Evolutionary conservation across 92 coral and sea anemone species (phyloP).

Genomic region (Muricea muricata): DNA sequence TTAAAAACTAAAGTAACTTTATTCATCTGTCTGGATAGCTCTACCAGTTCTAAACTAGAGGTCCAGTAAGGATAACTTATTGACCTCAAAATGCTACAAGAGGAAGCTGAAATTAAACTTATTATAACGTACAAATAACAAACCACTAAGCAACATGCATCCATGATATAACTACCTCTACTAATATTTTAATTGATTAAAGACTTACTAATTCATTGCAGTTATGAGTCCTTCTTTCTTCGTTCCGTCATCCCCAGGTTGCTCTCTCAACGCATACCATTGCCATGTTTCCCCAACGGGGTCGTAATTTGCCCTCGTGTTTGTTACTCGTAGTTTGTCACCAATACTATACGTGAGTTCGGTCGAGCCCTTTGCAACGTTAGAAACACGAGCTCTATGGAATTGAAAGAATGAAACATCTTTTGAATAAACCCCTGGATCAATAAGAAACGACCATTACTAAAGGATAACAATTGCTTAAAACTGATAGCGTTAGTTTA

Average conservation of each 20-base stretch:
- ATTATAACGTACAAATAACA: no score
- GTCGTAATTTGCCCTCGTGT: slow-evolving; percentile 96
- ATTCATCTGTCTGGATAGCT: neutral
- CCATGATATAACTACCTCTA: no score
- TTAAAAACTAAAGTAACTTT: no score
- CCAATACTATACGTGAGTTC: slow-evolving; percentile 88
- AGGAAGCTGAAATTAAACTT: no score
- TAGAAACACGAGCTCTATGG: slow-evolving; percentile 84
- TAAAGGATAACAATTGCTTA: no score
- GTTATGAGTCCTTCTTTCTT: slow-evolving; percentile 91
- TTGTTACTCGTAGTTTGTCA: slow-evolving; percentile 90
- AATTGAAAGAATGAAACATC: no score
- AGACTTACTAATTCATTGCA: slow-evolving; percentile 92
- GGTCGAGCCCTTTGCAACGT: slow-evolving; percentile 84
- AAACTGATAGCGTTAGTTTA: no score
- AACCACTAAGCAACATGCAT: no score
- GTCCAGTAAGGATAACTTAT: neutral
- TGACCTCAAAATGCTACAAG: no score
- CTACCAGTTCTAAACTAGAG: neutral
- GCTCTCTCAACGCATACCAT: slow-evolving; percentile 94
- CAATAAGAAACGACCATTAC: no score
- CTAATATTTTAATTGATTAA: no score
- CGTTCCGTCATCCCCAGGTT: slow-evolving; percentile 78
- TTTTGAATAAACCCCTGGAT: no score
- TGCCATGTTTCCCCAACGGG: slow-evolving; percentile 88